Evolutionary conservation across 2,797 vertebrate species (phyloP).

Genomic region (Pygocentrus nattereri): DNA sequence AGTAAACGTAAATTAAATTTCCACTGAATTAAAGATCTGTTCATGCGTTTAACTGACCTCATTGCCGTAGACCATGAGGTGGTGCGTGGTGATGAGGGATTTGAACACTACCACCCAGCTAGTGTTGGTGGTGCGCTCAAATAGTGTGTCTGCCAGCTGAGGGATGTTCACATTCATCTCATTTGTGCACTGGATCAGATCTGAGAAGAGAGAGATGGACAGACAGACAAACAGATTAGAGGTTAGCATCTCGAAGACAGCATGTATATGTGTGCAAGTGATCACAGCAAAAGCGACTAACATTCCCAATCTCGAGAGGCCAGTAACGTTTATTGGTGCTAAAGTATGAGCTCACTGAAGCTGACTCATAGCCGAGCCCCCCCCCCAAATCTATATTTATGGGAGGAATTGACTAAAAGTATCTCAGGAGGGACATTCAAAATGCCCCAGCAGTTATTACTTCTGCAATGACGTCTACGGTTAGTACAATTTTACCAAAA

Average conservation of each 20-base stretch:
- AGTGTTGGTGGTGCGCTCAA: slow-evolving; percentile 92
- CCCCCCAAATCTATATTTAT: not conserved
- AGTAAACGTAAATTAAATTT: not conserved
- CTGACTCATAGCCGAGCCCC: not conserved
- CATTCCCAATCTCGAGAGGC: not conserved
- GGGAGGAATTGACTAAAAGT: not conserved
- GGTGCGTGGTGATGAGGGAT: slow-evolving; percentile 92
- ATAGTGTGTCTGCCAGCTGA: slow-evolving; percentile 95
- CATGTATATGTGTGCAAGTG: not conserved
- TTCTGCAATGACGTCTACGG: not conserved
- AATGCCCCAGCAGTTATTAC: not conserved
- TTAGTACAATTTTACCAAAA: not conserved
- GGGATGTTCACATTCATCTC: slow-evolving; percentile 98
- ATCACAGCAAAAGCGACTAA: not conserved
- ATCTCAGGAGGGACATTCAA: not conserved
- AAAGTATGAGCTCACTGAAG: not conserved
- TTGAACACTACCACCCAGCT: slow-evolving; percentile 99
- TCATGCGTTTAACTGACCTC: slow-evolving; percentile 79
- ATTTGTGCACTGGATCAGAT: slow-evolving; percentile 95
- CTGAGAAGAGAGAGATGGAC: slow-evolving; percentile 66
- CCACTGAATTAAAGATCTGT: not conserved
- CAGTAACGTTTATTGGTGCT: not conserved
- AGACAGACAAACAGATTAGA: not conserved
- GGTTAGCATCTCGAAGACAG: not conserved
- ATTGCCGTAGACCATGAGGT: slow-evolving; percentile 96